Evolutionary conservation across 2,888 invertebrate species (phyloP).

Genomic region (Dynastes maya): DNA sequence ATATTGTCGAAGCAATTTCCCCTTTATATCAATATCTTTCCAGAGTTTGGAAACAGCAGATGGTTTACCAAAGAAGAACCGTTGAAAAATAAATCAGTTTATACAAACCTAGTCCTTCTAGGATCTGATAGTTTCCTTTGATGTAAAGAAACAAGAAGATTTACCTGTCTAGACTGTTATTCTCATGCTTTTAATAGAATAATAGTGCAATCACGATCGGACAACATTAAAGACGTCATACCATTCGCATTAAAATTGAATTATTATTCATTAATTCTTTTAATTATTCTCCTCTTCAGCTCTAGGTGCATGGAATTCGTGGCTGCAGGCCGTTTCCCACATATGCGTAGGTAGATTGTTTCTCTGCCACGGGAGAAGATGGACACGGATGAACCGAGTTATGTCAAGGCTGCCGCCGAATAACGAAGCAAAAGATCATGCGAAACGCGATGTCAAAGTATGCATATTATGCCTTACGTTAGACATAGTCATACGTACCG

Average conservation of each 20-base stretch:
- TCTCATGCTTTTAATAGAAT: not conserved
- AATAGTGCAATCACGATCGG: conserved; percentile 13
- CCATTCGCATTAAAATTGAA: conserved; percentile 31
- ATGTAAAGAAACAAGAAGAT: not conserved
- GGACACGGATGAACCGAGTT: conserved; percentile 36
- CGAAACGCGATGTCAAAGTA: conserved; percentile 18
- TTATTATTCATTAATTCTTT: conserved; percentile 39
- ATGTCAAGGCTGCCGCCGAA: conserved; percentile 34
- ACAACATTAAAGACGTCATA: conserved; percentile 4
- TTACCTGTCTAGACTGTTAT: not conserved
- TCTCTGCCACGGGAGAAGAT: conserved; percentile 9
- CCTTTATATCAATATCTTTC: no score
- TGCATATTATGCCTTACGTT: not conserved
- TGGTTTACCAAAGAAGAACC: no score
- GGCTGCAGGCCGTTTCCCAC: conserved; percentile 34
- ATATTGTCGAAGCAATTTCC: no score
- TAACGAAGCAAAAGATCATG: conserved; percentile 24
- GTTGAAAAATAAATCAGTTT: no score
- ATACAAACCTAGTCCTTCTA: no score
- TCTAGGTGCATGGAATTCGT: conserved; percentile 16
- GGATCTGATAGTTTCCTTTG: not conserved
- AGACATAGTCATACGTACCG: no score
- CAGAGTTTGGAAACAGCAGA: no score
- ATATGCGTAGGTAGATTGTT: conserved; percentile 44
- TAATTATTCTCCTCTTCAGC: conserved; percentile 35